A percentile compares a stretch with the other conserved stretches of the same genome.
Evolutionary conservation across 2,113 vertebrate genomes (phyloP).

Genomic region (Machaerirhynchus nigripectus): DNA sequence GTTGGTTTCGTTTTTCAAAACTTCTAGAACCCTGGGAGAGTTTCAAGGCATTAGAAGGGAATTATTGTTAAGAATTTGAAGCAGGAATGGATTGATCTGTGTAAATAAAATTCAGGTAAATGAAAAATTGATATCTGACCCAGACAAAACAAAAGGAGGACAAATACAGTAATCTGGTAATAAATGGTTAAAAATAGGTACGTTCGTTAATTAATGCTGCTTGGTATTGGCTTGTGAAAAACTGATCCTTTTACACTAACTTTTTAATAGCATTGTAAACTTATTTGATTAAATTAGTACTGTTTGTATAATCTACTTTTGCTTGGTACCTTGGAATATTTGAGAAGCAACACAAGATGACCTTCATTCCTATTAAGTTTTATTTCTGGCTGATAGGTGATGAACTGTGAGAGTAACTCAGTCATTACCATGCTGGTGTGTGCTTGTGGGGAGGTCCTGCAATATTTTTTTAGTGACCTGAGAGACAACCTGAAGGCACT

Average conservation of each 20-base stretch:
- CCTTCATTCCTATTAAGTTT: neutral
- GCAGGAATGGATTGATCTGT: neutral
- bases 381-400: neutral
- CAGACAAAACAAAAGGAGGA: neutral
- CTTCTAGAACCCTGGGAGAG: neutral
- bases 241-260: neutral
- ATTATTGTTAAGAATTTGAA: neutral
- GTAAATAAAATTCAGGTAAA: neutral
- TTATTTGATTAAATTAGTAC: neutral
- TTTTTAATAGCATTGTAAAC: neutral
- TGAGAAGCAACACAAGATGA: neutral
- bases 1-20: neutral
- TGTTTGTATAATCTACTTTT: neutral
- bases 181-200: neutral
- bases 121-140: neutral
- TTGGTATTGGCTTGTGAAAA: neutral
- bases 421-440: neutral
- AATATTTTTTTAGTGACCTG: neutral
- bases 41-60: neutral
- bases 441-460: neutral
- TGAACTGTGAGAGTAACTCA: neutral
- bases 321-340: neutral
- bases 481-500: neutral
- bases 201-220: neutral
- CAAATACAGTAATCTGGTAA: neutral